Evolutionary conservation across 1,140 invertebrate genomes (phyloP).

Genomic region (Leucophenga varia): DNA sequence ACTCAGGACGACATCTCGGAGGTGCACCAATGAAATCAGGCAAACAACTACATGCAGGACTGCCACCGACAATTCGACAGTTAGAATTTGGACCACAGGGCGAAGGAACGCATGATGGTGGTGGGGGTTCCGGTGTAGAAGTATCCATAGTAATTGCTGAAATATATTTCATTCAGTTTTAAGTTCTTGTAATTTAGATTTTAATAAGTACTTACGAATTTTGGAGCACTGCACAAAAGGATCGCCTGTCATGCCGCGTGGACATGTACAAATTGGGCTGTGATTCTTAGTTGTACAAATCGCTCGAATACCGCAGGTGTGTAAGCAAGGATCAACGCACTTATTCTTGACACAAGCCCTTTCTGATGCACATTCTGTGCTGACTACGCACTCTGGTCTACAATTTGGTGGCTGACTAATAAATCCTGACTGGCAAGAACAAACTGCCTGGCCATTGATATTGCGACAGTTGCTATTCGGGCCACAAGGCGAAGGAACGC

Average conservation of each 20-base stretch:
- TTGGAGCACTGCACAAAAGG: conserved; percentile 62
- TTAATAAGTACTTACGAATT: conserved; percentile 57
- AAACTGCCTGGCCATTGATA: conserved; percentile 65
- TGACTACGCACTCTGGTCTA: conserved; percentile 67
- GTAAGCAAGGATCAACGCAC: conserved; percentile 73
- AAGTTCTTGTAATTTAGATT: background rate
- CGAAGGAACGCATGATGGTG: conserved; percentile 72
- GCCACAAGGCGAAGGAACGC: conserved; percentile 67
- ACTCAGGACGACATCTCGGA: conserved; percentile 76
- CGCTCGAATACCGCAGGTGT: conserved; percentile 66
- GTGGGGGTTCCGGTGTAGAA: conserved; percentile 58
- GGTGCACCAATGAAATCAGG: conserved; percentile 74
- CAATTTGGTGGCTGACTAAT: conserved; percentile 78
- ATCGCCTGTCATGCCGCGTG: conserved; percentile 65
- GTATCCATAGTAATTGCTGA: conserved; percentile 26
- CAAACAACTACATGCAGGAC: conserved; percentile 76
- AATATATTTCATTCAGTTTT: conserved; percentile 4
- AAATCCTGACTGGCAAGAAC: conserved; percentile 70
- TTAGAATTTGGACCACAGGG: conserved; percentile 82
- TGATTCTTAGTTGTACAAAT: conserved; percentile 66
- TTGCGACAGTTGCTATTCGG: conserved; percentile 73
- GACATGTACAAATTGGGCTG: conserved; percentile 65
- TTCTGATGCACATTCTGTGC: conserved; percentile 69
- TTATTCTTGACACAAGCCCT: conserved; percentile 70
- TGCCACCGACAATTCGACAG: conserved; percentile 70